Base-by-base conservation (phyloP, 2,888 invertebrate species). In the Scaeva pyrastri region DNA sequence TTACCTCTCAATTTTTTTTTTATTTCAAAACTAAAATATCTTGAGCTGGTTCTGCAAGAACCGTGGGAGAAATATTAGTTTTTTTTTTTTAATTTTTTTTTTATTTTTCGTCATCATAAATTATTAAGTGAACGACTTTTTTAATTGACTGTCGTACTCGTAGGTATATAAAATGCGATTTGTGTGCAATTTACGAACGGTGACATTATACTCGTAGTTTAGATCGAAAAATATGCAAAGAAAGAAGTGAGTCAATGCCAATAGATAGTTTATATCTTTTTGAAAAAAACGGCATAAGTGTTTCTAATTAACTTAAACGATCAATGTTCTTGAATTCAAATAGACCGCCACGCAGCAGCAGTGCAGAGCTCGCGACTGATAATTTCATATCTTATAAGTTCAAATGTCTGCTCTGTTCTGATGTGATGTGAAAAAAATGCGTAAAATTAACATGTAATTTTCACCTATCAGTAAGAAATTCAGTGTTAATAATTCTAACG, bases 61-160 rank as follows among this genome's bases (percentile, higher is more conserved):
- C 84, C 84, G 84, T 84, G 79, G 84, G 84, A 84, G 79, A 84
- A 66, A 50, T 71, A 84, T 84, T 74, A 64, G 64, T 62, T 71
- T 71, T 75, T 84, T 79, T 70, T 31, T 31, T 31, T 31, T n/a
- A n/a, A n/a, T n/a, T n/a, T 31, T 31, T 26, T 26, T 2, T 26
- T 31, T 31, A 5, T 31, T 5, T 31, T 31, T 31, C 31, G n/a
- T n/a, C 60, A 36, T 84, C 73, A 84, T 79, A 84, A 84, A 84
- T 84, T 84, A 84, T 45, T 45, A 72, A 36, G 43, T 36, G 72
- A 73, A 62, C 16, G 77, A 55, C 23, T 78, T 73, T 78, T 79
- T 64, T 74, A 75, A 81, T 48, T 81, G 62, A 41, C 68, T 71
- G 48, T 71, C 50, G 66, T 31, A 31, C 19, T 58, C 39, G 60